A percentile compares a stretch with the other conserved stretches of the same genome.
Conservation (phyloP, 2,888 invertebrate species). For the Dynastes grantii region DNA sequence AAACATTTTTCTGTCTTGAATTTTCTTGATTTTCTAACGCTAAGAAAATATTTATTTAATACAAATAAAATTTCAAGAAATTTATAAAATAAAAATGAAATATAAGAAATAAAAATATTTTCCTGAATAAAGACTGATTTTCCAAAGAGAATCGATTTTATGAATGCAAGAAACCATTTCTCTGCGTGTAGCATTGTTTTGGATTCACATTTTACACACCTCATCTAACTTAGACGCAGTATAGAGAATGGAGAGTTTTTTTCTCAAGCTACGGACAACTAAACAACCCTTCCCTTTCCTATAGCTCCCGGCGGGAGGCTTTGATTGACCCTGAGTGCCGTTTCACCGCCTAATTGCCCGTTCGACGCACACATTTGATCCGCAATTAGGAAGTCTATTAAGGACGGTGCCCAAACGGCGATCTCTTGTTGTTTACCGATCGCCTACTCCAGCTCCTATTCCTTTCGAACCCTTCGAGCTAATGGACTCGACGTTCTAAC, state of each 20-base stretch:
- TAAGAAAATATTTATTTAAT: too few species aligned
- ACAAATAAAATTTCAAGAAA: too few species aligned
- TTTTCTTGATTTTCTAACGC: too few species aligned
- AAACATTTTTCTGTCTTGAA: too few species aligned
- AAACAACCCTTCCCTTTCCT: constrained; percentile 51
- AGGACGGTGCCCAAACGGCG: constrained; percentile 13
- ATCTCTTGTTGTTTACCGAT: constrained; percentile 39
- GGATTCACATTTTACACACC: too few species aligned
- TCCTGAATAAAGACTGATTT: too few species aligned
- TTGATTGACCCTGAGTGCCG: constrained; percentile 62
- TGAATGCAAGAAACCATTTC: too few species aligned
- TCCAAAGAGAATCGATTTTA: too few species aligned
- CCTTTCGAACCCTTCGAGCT: background rate
- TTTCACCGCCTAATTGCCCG: constrained; percentile 59
- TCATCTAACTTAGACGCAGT: too few species aligned
- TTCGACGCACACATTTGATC: constrained; percentile 52
- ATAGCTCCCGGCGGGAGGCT: constrained; percentile 56
- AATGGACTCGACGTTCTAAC: constrained; percentile 18
- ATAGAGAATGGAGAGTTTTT: background rate
- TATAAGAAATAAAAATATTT: too few species aligned
- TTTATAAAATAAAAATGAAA: too few species aligned
- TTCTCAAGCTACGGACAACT: background rate
- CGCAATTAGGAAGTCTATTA: constrained; percentile 50
- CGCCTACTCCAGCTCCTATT: background rate
- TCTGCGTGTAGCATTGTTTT: too few species aligned